phyloP scores from a whole-genome alignment of 2,797 vertebrate species.

The Sebastolobus alascanus region DNA sequence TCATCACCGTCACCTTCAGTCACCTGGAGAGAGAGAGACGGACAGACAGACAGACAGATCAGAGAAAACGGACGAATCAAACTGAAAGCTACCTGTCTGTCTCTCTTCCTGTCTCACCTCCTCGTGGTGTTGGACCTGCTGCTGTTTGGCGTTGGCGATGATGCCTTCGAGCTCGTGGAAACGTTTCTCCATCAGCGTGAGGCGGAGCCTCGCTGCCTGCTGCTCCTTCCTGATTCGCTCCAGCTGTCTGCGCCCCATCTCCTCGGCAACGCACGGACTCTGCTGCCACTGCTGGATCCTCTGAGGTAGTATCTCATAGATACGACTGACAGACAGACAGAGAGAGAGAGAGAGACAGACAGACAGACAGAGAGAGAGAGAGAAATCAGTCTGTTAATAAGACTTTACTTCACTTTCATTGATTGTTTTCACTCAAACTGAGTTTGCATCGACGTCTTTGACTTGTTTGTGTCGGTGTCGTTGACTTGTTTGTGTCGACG shows the following conservation, averaged over 20 bases:
- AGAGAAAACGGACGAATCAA: background rate
- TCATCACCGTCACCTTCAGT: slow-evolving; percentile 93
- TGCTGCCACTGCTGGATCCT: slow-evolving; percentile 97
- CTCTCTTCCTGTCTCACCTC: slow-evolving; percentile 82
- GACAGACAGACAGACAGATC: background rate
- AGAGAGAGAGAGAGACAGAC: no score
- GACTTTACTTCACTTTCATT: background rate
- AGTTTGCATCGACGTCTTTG: rapidly evolving
- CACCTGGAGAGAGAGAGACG: slow-evolving; percentile 78
- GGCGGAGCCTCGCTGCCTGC: slow-evolving; percentile 89
- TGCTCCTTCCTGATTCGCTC: slow-evolving; percentile 94
- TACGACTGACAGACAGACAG: slow-evolving; percentile 89
- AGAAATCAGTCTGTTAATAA: background rate
- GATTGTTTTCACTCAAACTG: background rate
- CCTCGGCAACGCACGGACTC: slow-evolving; percentile 94
- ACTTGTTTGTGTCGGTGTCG: no score
- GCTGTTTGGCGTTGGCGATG: slow-evolving; percentile 92
- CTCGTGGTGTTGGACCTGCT: slow-evolving; percentile 91
- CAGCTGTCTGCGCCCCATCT: slow-evolving; percentile 92
- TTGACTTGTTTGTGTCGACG: background rate
- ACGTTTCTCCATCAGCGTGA: slow-evolving; percentile 92
- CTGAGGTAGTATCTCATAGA: slow-evolving; percentile 93
- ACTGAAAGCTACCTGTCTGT: background rate
- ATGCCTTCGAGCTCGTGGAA: slow-evolving; percentile 94
- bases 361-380: background rate